A percentile compares a stretch with the other conserved stretches of the same genome.
Conservation (phyloP, 2,797 vertebrate species). For the Hypotaenidia philippensis region DNA sequence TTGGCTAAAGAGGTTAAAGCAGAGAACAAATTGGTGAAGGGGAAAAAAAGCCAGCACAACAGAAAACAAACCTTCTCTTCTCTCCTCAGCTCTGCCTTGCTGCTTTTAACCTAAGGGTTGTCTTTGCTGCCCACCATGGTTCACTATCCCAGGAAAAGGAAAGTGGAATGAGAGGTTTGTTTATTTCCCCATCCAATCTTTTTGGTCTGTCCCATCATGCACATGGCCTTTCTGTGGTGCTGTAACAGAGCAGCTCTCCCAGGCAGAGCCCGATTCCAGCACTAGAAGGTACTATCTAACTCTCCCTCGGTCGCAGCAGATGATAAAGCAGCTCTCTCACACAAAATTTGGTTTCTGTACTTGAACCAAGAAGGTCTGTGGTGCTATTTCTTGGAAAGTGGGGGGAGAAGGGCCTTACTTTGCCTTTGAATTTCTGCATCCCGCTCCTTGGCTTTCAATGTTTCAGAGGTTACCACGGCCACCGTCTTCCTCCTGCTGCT, state of each 20-base stretch:
- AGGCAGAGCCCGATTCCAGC: rapidly evolving
- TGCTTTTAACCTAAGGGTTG: neutral
- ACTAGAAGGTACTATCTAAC: neutral
- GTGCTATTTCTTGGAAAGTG: neutral
- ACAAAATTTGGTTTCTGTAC: neutral
- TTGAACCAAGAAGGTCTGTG: neutral
- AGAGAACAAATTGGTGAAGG: neutral
- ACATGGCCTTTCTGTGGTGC: rapidly evolving
- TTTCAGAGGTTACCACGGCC: neutral
- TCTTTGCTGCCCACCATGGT: neutral
- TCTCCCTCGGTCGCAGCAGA: rapidly evolving
- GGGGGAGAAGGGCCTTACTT: neutral
- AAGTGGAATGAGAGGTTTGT: neutral
- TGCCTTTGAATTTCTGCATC: neutral
- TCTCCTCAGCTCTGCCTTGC: neutral
- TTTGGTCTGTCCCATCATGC: neutral
- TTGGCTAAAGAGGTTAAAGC: neutral
- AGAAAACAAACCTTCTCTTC: neutral
- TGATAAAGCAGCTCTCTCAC: neutral
- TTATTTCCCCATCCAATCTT: neutral
- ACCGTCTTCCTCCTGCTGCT: neutral
- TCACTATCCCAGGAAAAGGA: neutral
- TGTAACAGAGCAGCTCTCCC: neutral
- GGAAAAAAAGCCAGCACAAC: rapidly evolving
- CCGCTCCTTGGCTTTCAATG: neutral